Percentiles rank a stretch among this genome's conserved stretches.
Evolutionary conservation across 2,888 invertebrate species (phyloP).

Genomic region (Apamea epomidion): DNA sequence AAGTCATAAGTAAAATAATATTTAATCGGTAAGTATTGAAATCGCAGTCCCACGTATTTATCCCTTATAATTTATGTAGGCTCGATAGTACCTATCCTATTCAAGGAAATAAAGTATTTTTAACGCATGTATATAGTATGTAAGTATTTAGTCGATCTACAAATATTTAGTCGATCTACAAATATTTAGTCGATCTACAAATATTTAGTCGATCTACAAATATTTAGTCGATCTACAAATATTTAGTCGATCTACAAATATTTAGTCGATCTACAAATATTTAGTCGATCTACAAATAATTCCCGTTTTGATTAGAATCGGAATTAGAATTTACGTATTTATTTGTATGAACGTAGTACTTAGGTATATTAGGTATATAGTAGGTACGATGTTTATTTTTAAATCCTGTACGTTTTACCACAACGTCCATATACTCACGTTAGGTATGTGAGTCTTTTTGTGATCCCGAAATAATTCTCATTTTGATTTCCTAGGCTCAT

Average conservation of each 20-base stretch:
- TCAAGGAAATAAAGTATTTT: not conserved
- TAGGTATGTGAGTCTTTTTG: not conserved
- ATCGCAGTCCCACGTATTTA: not conserved
- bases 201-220: no score
- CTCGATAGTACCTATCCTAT: not conserved
- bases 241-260: no score
- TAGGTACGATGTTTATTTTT: not conserved
- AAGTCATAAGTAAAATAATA: not conserved
- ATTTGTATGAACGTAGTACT: not conserved
- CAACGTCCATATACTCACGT: no score
- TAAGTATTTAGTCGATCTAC: not conserved
- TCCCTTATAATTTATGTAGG: not conserved
- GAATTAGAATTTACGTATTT: not conserved
- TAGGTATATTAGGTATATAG: no score
- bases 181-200: no score
- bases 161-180: no score
- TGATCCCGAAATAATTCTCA: not conserved
- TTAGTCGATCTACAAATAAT: not conserved
- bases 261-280: no score
- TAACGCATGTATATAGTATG: not conserved
- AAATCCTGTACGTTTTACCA: not conserved
- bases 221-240: no score
- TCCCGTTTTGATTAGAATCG: not conserved
- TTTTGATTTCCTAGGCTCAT: not conserved
- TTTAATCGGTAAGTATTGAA: not conserved